These are phyloP conservation scores for Nixonia krombeini DNA, from an alignment of 1,140 invertebrate genomes.

Conservation along the genomic window DNA sequence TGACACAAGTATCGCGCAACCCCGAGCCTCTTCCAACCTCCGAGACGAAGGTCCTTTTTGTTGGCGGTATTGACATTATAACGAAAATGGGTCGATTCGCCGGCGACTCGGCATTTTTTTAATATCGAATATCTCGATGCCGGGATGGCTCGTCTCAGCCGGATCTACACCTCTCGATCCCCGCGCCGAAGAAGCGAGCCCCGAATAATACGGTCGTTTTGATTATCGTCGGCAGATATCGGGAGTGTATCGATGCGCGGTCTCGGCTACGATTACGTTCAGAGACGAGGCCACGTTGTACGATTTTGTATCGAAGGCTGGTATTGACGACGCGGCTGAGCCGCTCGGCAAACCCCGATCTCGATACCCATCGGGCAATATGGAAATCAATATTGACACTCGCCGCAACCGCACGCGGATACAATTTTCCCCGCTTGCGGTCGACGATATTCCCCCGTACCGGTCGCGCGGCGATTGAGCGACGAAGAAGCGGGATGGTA, in stretches of 20 bases:
- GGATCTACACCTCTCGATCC: background rate
- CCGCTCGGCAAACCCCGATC: slow-evolving; percentile 40
- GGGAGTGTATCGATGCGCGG: background rate
- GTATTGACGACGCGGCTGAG: slow-evolving; percentile 54
- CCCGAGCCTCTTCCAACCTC: too few relatives aligned
- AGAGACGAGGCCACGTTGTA: slow-evolving; percentile 9
- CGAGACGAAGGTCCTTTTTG: too few relatives aligned
- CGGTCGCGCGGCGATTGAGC: too few relatives aligned
- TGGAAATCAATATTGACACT: slow-evolving; percentile 39
- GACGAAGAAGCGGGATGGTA: too few relatives aligned
- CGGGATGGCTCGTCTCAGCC: background rate
- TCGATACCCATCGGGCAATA: slow-evolving; percentile 43
- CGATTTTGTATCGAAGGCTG: slow-evolving; percentile 17
- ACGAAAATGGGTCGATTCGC: too few relatives aligned
- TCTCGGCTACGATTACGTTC: slow-evolving; percentile 6
- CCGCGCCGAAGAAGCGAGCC: background rate
- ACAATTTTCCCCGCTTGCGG: background rate
- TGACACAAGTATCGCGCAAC: too few relatives aligned
- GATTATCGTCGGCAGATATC: slow-evolving; percentile 2
- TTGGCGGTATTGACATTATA: too few relatives aligned
- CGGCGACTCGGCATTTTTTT: too few relatives aligned
- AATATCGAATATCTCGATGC: background rate
- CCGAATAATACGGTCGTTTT: slow-evolving; percentile 4
- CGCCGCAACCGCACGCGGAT: background rate
- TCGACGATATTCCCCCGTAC: too few relatives aligned